These are phyloP conservation scores for Caenorhabditis panamensis DNA, from an alignment of 2,888 invertebrate genomes.

Conservation along the genomic window DNA sequence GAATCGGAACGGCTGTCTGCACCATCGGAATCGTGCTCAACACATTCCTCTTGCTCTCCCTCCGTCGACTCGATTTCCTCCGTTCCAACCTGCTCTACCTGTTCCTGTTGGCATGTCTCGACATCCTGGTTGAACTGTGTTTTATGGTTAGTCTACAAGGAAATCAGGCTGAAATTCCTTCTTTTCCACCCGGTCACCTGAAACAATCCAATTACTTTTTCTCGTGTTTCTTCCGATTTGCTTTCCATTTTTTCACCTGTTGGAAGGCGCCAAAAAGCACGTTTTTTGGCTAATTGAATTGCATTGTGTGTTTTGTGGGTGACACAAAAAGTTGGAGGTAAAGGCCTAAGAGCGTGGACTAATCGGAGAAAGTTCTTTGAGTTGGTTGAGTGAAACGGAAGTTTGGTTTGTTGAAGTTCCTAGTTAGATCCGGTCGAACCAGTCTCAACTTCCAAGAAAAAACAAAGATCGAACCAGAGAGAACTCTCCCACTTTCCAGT, in stretches of 20 bases:
- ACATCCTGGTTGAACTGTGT: conserved; percentile 71
- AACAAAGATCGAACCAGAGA: neutral
- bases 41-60: conserved; percentile 66
- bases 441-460: neutral
- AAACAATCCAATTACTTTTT: conserved; percentile 45
- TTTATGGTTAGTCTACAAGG: conserved; percentile 67
- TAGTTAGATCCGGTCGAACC: no score
- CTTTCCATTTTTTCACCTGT: conserved; percentile 31
- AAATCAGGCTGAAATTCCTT: neutral
- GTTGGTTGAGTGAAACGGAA: neutral
- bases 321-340: neutral
- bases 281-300: conserved; percentile 41
- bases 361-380: conserved; percentile 10
- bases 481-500: conserved; percentile 50
- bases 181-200: conserved; percentile 12
- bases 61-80: conserved; percentile 60
- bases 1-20: conserved; percentile 60
- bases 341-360: conserved; percentile 7
- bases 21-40: conserved; percentile 64
- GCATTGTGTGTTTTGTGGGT: conserved; percentile 30
- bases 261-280: neutral
- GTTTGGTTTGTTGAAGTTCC: neutral
- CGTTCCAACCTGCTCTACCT: conserved; percentile 67
- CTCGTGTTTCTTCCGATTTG: conserved; percentile 11
- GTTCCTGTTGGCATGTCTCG: conserved; percentile 67